These are phyloP conservation scores for Ceyx cyanopectus DNA, from an alignment of 2,113 vertebrate genomes.

Conservation along the genomic window DNA sequence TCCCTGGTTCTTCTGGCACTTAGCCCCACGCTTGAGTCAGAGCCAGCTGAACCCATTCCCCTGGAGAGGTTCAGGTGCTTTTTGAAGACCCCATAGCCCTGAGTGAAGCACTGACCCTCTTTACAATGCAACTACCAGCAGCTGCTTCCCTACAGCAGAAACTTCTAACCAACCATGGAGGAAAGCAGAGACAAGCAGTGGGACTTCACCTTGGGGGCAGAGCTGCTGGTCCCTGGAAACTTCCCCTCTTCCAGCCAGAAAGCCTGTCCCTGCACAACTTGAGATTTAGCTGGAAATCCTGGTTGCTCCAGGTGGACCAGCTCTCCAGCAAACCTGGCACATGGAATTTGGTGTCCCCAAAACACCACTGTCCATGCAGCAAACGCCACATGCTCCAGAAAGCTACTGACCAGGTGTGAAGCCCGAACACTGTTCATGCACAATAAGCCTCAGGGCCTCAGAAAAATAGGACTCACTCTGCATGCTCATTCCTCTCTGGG, in stretches of 20 bases:
- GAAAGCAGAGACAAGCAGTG: not conserved
- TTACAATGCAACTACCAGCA: not conserved
- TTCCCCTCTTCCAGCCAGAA: not conserved
- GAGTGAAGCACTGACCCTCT: not conserved
- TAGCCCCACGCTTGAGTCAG: not conserved
- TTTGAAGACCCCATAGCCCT: not conserved
- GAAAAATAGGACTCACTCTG: not conserved
- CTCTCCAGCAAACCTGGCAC: not conserved
- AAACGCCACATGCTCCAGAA: not conserved
- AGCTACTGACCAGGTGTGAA: not conserved
- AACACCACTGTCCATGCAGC: not conserved
- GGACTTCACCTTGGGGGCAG: accelerated
- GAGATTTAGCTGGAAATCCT: not conserved
- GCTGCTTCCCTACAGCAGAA: not conserved
- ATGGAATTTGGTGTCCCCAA: accelerated
- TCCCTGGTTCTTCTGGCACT: not conserved
- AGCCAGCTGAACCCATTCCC: not conserved
- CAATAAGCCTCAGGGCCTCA: accelerated
- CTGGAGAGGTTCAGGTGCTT: not conserved
- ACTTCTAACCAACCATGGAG: not conserved
- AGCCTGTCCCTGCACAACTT: not conserved
- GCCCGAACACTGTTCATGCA: not conserved
- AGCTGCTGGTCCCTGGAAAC: not conserved
- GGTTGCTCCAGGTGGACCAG: not conserved
- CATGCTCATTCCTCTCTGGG: not conserved